Conservation (phyloP, 2,888 invertebrate species). For the Deilephila elpenor region DNA sequence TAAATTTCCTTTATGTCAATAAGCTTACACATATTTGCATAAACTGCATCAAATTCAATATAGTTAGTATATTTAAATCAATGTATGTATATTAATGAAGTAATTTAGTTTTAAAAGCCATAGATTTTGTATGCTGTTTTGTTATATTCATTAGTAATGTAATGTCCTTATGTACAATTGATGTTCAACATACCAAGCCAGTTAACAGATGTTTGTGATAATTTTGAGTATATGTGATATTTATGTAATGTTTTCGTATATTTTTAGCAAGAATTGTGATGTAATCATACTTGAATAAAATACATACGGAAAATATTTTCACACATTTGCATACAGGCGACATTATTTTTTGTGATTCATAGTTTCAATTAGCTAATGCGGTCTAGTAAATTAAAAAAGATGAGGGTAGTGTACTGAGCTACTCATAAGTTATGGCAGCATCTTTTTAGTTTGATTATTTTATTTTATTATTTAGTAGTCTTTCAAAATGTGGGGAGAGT, state of each 20-base stretch:
- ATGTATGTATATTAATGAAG: neutral
- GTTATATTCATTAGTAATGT: no score
- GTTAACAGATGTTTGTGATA: constrained; percentile 10
- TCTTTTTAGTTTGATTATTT: no score
- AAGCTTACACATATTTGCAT: neutral
- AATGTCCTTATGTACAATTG: neutral
- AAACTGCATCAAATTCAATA: neutral
- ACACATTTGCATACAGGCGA: neutral
- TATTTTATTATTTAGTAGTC: no score
- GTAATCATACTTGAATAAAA: constrained; percentile 3
- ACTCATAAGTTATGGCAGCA: no score
- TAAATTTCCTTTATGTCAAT: neutral
- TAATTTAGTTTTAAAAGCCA: neutral
- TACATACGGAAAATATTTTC: neutral
- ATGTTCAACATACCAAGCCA: neutral
- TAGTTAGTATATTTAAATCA: no score
- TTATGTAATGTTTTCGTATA: neutral
- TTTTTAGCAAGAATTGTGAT: neutral
- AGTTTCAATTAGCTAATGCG: neutral
- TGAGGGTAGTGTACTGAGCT: no score
- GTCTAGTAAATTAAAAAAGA: no score
- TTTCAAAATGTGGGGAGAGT: no score
- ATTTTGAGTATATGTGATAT: constrained; percentile 24
- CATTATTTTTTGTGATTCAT: neutral
- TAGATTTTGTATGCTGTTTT: constrained; percentile 13